Evolutionary conservation across 1,140 invertebrate genomes (phyloP).

Genomic region (Acromyrmex charruanus): DNA sequence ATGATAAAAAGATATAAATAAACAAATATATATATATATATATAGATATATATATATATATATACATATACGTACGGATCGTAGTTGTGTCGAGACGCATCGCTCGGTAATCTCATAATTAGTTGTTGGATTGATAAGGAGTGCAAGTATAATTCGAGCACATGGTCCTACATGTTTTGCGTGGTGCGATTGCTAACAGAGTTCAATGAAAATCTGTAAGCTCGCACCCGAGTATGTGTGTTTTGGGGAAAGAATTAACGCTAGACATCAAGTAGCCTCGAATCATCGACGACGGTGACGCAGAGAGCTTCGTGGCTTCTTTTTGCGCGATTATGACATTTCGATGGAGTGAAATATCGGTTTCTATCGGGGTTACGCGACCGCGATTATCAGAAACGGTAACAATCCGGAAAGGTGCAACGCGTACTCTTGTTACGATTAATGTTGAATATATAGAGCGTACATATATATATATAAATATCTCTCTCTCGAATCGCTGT

Average conservation of each 20-base stretch:
- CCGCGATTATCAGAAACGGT: slow-evolving; percentile 1
- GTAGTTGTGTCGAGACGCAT: slow-evolving; percentile 71
- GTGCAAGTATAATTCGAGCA: slow-evolving; percentile 44
- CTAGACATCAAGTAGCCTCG: slow-evolving; percentile 72
- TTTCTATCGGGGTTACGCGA: slow-evolving; percentile 5
- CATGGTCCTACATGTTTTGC: slow-evolving; percentile 42
- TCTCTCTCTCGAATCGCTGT: slow-evolving; percentile 14
- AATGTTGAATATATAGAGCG: not conserved
- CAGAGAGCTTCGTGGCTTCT: slow-evolving; percentile 75
- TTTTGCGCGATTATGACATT: slow-evolving; percentile 68
- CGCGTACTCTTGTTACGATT: slow-evolving; percentile 11
- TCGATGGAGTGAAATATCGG: not conserved
- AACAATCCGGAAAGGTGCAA: slow-evolving; percentile 19
- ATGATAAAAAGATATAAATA: slow-evolving; percentile 68
- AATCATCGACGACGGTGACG: slow-evolving; percentile 73
- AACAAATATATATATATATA: slow-evolving; percentile 61
- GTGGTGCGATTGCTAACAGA: slow-evolving; percentile 23
- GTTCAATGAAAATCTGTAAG: slow-evolving; percentile 17
- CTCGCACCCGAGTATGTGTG: slow-evolving; percentile 23
- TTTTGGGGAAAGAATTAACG: slow-evolving; percentile 51
- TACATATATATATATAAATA: slow-evolving; percentile 13
- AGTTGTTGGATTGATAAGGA: slow-evolving; percentile 61
- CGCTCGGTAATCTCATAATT: slow-evolving; percentile 67
- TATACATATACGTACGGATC: slow-evolving; percentile 67
- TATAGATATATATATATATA: slow-evolving; percentile 66